Base-by-base conservation (phyloP, 2,113 vertebrate species). In the Trogon surrucura region DNA sequence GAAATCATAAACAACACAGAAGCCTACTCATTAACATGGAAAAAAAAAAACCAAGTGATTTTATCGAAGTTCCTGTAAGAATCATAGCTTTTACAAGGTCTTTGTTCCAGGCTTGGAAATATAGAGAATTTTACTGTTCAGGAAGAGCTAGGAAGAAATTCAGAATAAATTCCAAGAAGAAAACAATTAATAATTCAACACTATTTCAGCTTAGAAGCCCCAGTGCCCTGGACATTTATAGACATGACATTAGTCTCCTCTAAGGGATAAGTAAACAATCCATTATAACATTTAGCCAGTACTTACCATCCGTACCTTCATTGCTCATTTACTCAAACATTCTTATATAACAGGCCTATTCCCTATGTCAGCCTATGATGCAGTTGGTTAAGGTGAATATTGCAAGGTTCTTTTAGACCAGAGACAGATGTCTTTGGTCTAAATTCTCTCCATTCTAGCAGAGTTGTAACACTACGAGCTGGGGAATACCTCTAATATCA, bases 21-120 rank as follows among this genome's bases (percentile, higher is more conserved):
- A 87, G n/a, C 29, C 17, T 78, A 44, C 9, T 51, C 38, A 56
- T 89, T 89, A 91, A 60, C 25, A 62, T 7, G 30, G 30, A 50
- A 95, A 88, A 89, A 95, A 88, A 89, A 88, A 91, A 9, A 36
- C 36, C 32, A 81, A 96, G 34, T 61, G 30, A 51, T 44, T 91
- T 87, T 58, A 44, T 90, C 26, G 30, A 16, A 60, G 5, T 69
- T 93, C 61, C 54, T 58, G 30, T 36, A 83, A 78, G 54, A 80
- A 78, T 53, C 16, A 5, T 73, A 73, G 36, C 5, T 73, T 77
- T 77, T 56, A 80, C 18, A 83, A 54, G 30, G 4, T 75, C 80
- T 45, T 57, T 77, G 9, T 94, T 83, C 45, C 58, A 91, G 26
- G 9, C 47, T 53, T 70, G 18, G 41, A 88, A 83, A 92, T 73